A percentile compares a stretch with the other conserved stretches of the same genome.
These are phyloP conservation scores for Lumbricus terrestris DNA, from an alignment of 2,888 invertebrate genomes.

Conservation along the genomic window DNA sequence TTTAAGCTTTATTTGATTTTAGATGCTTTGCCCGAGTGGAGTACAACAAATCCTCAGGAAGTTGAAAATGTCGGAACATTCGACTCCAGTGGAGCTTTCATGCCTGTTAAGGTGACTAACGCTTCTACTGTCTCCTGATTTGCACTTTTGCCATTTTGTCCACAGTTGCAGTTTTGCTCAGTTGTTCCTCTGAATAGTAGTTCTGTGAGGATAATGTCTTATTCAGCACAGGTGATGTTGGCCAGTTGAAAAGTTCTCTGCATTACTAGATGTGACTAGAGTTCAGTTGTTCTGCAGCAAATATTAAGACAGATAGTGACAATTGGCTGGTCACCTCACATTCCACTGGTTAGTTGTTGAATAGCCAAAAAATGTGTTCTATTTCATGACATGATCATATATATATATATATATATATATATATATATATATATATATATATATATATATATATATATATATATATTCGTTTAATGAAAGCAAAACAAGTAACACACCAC, in stretches of 20 bases:
- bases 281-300: not conserved
- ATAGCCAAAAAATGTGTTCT: not conserved
- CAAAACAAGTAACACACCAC: no score
- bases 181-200: not conserved
- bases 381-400: no score
- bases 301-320: not conserved
- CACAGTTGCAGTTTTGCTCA: not conserved
- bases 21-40: constrained; percentile 22
- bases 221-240: not conserved
- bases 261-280: not conserved
- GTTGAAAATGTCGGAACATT: constrained; percentile 21
- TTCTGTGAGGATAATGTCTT: not conserved
- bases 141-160: no score
- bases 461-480: no score
- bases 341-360: not conserved
- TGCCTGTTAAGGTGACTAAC: constrained; percentile 4
- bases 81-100: constrained; percentile 24
- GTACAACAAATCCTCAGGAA: constrained; percentile 4
- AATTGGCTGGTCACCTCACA: not conserved
- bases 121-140: not conserved
- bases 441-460: no score
- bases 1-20: not conserved
- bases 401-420: no score
- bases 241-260: not conserved
- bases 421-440: no score